phyloP scores from a whole-genome alignment of 2,888 invertebrate species.

The Leucozona laternaria region DNA sequence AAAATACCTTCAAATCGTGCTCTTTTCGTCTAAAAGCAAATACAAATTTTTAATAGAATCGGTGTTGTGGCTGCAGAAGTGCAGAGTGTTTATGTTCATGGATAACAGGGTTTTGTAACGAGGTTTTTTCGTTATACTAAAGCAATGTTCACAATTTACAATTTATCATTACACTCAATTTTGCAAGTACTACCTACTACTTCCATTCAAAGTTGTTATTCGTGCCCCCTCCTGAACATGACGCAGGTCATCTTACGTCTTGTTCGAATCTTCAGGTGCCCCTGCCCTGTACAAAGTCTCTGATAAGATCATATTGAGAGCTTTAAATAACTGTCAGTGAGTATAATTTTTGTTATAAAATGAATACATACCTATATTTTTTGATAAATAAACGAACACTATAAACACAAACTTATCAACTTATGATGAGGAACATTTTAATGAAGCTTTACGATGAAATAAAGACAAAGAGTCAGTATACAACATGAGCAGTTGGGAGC shows the following conservation, averaged over 20 bases:
- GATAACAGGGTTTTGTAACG: no score
- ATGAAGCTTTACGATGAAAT: not conserved
- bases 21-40: no score
- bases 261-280: not conserved
- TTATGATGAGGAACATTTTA: conserved; percentile 31
- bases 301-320: not conserved
- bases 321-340: conserved; percentile 1
- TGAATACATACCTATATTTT: not conserved
- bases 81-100: no score
- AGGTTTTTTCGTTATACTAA: no score
- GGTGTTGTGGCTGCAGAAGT: no score
- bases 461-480: conserved; percentile 29
- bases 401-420: conserved; percentile 34
- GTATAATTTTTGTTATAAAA: not conserved
- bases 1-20: no score
- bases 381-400: conserved; percentile 8
- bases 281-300: not conserved
- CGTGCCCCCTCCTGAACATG: not conserved
- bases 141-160: no score
- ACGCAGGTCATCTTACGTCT: not conserved
- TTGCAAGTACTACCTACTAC: no score
- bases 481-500: conserved; percentile 78
- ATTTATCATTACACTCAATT: no score
- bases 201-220: no score
- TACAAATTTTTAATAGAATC: no score